Percentiles rank a stretch among this genome's conserved stretches.
Evolutionary conservation across 2,113 vertebrate genomes (phyloP).

Genomic region (Chaetops frenatus): DNA sequence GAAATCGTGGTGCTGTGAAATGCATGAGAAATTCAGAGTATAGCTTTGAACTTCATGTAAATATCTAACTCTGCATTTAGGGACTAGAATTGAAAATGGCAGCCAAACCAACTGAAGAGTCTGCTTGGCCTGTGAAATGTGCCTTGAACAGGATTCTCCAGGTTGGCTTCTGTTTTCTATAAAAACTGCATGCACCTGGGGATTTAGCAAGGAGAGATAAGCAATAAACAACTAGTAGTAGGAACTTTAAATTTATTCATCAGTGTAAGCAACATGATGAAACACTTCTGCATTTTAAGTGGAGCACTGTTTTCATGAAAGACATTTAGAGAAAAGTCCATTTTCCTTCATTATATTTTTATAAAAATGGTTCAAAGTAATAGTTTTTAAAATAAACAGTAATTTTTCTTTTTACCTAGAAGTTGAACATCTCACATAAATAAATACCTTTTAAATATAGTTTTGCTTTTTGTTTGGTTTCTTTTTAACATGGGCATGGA

Average conservation of each 20-base stretch:
- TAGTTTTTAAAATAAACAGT: not conserved
- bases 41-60: not conserved
- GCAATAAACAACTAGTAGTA: not conserved
- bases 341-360: not conserved
- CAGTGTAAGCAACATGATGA: not conserved
- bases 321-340: fast-evolving
- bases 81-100: not conserved
- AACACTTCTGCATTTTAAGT: not conserved
- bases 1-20: not conserved
- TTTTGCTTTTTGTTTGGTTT: not conserved
- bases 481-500: not conserved
- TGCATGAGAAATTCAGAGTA: not conserved
- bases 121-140: not conserved
- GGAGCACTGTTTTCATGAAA: not conserved
- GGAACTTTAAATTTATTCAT: not conserved
- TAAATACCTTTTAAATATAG: not conserved
- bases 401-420: not conserved
- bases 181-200: not conserved
- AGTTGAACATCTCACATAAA: not conserved
- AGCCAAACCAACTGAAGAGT: not conserved
- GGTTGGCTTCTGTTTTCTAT: not conserved
- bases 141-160: not conserved
- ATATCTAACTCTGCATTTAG: not conserved
- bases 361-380: not conserved
- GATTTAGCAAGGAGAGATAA: not conserved